Base-by-base conservation (phyloP, 2,888 invertebrate species). In the Cryptophagus acutangulus region DNA sequence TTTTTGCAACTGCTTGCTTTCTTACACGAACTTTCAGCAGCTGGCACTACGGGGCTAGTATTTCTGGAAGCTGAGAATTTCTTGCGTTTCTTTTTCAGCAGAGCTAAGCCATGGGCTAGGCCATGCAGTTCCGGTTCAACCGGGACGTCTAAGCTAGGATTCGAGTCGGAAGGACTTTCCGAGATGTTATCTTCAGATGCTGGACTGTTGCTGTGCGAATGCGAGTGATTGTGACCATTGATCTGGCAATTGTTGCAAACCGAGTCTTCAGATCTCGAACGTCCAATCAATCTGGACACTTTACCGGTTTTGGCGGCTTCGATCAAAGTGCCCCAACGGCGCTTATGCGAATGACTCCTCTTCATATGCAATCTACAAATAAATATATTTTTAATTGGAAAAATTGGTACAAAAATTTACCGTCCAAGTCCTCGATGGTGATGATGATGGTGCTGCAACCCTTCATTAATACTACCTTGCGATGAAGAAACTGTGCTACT, bases 221-320 rank as follows among this genome's bases (percentile, higher is more conserved):
- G 67, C 5, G 65, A 65, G 44, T 69, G 69, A 35, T 52, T 49
- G 36, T 76, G 74, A 57, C 63, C 74, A 48, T 76, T 76, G 61
- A 76, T 76, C 38, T 66, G 65, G 39, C 71, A 70, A 24, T 74
- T 70, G 56, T 74, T 76, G 57, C 77, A 81, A 36, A 90, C 87
- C 6, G 89, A 90, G 67, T 90, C 90, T 69, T 90, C 89, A 2
- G 89, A 89, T 52, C 83, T 75, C 33, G 82, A 82, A 52, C 86
- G 77, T 17, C 88, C 87, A 50, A 89, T 84, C 58, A 90, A 76
- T 48, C 86, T 77, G 16, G 86, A 83, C 34, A 89, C 86, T 57
- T 82, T 78, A 17, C 87, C 87, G 45, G 83, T 81, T 61, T 86
- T 85, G 28, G 90, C 88, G 31, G 90, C 89, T 65, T 90, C 89